Percentiles rank a stretch among this genome's conserved stretches.
phyloP scores from a whole-genome alignment of 2,113 vertebrate genomes.

The Plestiodon gilberti region DNA sequence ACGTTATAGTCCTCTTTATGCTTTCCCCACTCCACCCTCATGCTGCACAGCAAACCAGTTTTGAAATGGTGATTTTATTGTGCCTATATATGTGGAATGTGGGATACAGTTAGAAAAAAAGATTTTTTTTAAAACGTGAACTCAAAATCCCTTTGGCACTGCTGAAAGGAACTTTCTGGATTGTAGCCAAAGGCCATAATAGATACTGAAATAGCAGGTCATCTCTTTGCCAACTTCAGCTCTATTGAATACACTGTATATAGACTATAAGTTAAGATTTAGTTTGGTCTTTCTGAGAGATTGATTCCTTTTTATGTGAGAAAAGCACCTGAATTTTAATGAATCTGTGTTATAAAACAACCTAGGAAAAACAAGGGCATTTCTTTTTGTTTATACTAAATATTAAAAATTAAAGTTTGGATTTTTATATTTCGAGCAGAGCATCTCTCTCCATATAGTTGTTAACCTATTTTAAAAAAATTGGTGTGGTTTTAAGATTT shows the following conservation, averaged over 20 bases:
- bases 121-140: not conserved
- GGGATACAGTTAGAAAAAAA: not conserved
- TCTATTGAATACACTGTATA: not conserved
- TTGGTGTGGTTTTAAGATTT: not conserved
- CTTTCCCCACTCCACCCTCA: not conserved
- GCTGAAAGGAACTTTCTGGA: no score
- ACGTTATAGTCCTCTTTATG: not conserved
- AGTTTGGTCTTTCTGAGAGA: not conserved
- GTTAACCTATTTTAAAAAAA: not conserved
- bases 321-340: not conserved
- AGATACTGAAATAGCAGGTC: not conserved
- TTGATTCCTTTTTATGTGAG: not conserved
- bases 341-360: slow-evolving; percentile 6
- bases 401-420: slow-evolving; percentile 10
- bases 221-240: not conserved
- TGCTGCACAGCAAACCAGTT: not conserved
- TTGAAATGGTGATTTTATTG: not conserved
- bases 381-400: slow-evolving; percentile 1
- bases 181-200: not conserved
- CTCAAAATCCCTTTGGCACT: not conserved
- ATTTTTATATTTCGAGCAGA: not conserved
- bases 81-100: not conserved
- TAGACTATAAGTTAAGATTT: not conserved
- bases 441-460: not conserved
- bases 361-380: not conserved